Percentiles rank a stretch among this genome's conserved stretches.
phyloP scores from a whole-genome alignment of 23 tunicate species.

The Clavelina lepadiformis region DNA sequence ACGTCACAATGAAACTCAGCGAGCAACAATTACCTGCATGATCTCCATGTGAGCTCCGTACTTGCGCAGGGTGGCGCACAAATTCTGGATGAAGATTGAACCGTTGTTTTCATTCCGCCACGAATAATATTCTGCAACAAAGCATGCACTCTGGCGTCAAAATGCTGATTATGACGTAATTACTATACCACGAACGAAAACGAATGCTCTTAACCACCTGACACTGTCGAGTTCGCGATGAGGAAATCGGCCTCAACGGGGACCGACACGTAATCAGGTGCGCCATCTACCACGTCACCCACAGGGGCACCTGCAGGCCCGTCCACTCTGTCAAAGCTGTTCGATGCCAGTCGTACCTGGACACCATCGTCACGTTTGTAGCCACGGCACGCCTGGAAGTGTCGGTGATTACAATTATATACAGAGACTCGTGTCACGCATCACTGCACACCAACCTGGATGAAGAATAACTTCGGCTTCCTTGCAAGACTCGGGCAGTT shows the following conservation, averaged over 20 bases:
- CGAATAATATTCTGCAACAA: constrained; percentile 55
- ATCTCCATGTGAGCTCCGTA: constrained; percentile 37
- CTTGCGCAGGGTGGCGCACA: constrained; percentile 28
- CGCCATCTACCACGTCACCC: background rate
- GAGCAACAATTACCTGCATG: constrained; percentile 46
- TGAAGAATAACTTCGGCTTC: constrained; percentile 86
- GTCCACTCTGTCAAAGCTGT: constrained; percentile 10
- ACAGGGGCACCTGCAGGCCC: background rate
- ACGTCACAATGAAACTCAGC: no score
- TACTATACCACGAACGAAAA: background rate
- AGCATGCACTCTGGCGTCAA: background rate
- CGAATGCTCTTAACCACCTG: constrained; percentile 32
- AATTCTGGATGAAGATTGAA: constrained; percentile 45
- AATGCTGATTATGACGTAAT: background rate
- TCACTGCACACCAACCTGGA: constrained; percentile 42
- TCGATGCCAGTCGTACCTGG: background rate
- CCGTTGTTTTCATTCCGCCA: constrained; percentile 64
- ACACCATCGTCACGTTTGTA: constrained; percentile 9
- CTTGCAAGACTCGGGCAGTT: constrained; percentile 40
- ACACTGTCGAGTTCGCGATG: constrained; percentile 67
- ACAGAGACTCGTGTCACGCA: background rate
- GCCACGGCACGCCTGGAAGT: constrained; percentile 35
- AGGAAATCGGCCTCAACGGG: constrained; percentile 81
- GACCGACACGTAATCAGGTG: constrained; percentile 2
- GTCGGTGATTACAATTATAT: background rate